Percentiles rank a stretch among this genome's conserved stretches.
Evolutionary conservation across 92 coral and sea anemone genomes (phyloP).

Genomic region (Nematostella vectensis): DNA sequence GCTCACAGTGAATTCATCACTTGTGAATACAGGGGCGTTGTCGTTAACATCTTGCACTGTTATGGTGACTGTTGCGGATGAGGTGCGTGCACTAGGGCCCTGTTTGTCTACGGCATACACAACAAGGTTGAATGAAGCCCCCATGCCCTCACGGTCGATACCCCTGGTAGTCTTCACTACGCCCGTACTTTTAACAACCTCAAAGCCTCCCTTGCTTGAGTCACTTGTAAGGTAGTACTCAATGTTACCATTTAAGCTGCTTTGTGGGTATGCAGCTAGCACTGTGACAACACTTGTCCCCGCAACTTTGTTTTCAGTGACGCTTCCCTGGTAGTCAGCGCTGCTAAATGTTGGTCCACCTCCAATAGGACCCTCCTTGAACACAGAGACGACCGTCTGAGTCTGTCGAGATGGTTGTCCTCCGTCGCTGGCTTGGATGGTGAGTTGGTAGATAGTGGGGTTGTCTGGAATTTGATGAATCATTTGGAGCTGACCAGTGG

Average conservation of each 20-base stretch:
- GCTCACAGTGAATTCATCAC: conserved; percentile 20
- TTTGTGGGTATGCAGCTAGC: conserved; percentile 34
- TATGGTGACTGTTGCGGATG: conserved; percentile 33
- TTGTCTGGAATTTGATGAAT: conserved; percentile 16
- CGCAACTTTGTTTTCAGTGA: conserved; percentile 42
- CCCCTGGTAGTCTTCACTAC: conserved; percentile 29
- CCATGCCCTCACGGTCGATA: conserved; percentile 71
- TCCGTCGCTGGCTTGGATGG: conserved; percentile 52
- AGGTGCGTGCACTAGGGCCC: conserved; percentile 49
- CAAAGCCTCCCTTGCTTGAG: conserved; percentile 62
- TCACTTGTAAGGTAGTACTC: conserved; percentile 74
- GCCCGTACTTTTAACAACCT: conserved; percentile 53
- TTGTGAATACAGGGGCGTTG: conserved; percentile 63
- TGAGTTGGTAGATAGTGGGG: conserved; percentile 29
- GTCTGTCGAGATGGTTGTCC: conserved; percentile 40
- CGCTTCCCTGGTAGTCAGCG: conserved; percentile 34
- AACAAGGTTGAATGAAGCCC: conserved; percentile 41
- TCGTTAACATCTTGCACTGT: conserved; percentile 66
- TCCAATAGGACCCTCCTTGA: conserved; percentile 44
- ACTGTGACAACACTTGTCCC: conserved; percentile 59
- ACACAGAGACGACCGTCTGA: conserved; percentile 41
- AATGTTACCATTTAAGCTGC: conserved; percentile 21
- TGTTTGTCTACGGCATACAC: conserved; percentile 70
- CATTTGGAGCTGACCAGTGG: conserved; percentile 47
- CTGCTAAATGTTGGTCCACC: conserved; percentile 57